Percentiles rank a stretch among this genome's conserved stretches.
Evolutionary conservation across 2,113 vertebrate species (phyloP).

Genomic region (Lepisosteus oculatus): DNA sequence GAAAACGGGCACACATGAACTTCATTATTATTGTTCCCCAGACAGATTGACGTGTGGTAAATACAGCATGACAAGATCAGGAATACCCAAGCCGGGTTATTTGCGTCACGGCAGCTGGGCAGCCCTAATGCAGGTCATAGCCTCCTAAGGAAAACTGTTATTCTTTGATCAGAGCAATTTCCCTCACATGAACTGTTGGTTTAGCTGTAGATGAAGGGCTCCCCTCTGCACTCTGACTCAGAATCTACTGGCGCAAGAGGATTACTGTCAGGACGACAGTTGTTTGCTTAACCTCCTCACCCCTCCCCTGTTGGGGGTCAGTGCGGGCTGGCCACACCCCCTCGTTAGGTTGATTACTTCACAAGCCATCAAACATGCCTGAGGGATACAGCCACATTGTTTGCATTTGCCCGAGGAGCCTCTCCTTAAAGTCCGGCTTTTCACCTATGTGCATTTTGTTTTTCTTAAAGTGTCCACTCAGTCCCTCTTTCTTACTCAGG

Average conservation of each 20-base stretch:
- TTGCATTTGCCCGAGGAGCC: too few species aligned
- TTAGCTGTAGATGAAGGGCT: conserved; percentile 18
- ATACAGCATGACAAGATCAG: too few species aligned
- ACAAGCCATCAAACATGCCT: conserved; percentile 55
- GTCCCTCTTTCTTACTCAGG: too few species aligned
- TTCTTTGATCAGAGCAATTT: conserved; percentile 27
- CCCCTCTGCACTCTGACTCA: conserved; percentile 20
- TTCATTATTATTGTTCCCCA: too few species aligned
- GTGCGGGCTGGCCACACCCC: conserved; percentile 15
- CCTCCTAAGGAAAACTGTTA: conserved; percentile 52
- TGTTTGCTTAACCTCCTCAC: conserved; percentile 70
- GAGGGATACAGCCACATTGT: conserved; percentile 8
- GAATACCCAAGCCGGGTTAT: too few species aligned
- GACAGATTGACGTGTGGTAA: too few species aligned
- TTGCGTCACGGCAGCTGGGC: background rate
- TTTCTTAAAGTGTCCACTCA: too few species aligned
- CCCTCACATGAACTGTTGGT: background rate
- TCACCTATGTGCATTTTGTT: too few species aligned
- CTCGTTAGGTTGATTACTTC: conserved; percentile 64
- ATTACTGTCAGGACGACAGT: conserved; percentile 47
- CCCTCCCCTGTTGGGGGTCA: conserved; percentile 40
- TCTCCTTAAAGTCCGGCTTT: too few species aligned
- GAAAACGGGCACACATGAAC: too few species aligned
- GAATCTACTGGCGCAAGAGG: conserved; percentile 19
- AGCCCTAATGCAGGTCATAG: conserved; percentile 26